Evolutionary conservation across 2,888 invertebrate genomes (phyloP).

Genomic region (Eupithecia tripunctaria): DNA sequence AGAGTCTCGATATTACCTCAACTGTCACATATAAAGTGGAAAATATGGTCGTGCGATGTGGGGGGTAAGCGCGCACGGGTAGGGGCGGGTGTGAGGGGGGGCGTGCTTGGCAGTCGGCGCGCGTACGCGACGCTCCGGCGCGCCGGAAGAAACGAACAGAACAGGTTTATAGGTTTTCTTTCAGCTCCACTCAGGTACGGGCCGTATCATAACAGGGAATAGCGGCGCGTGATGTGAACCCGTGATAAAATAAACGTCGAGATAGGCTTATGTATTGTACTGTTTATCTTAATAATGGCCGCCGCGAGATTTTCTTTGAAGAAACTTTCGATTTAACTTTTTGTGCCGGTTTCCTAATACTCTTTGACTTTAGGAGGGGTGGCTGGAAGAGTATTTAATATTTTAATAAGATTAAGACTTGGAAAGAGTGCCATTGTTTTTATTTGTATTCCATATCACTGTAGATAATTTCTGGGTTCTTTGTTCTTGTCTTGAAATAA

Average conservation of each 20-base stretch:
- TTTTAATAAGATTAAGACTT: neutral
- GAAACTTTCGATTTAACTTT: constrained; percentile 81
- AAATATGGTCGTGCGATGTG: constrained; percentile 85
- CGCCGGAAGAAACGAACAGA: constrained; percentile 81
- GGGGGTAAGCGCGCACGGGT: constrained; percentile 58
- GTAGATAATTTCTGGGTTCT: neutral
- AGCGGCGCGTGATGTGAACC: constrained; percentile 85
- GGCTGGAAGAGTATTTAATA: constrained; percentile 11
- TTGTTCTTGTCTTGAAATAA: neutral
- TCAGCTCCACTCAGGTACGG: constrained; percentile 84
- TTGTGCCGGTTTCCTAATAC: constrained; percentile 60
- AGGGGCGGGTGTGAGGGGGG: constrained; percentile 54
- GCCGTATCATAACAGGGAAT: constrained; percentile 85
- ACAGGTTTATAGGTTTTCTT: constrained; percentile 86
- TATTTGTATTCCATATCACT: neutral
- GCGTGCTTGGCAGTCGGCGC: constrained; percentile 74
- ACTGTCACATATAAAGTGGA: constrained; percentile 86
- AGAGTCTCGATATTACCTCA: constrained; percentile 86
- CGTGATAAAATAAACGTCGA: constrained; percentile 85
- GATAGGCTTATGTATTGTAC: constrained; percentile 85
- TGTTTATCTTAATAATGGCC: constrained; percentile 85
- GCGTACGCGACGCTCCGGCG: constrained; percentile 83
- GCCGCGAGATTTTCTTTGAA: constrained; percentile 64
- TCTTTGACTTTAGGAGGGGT: constrained; percentile 48
- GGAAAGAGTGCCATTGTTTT: neutral